phyloP scores from a whole-genome alignment of 2,888 invertebrate species.

The Drosophila subquinaria region DNA sequence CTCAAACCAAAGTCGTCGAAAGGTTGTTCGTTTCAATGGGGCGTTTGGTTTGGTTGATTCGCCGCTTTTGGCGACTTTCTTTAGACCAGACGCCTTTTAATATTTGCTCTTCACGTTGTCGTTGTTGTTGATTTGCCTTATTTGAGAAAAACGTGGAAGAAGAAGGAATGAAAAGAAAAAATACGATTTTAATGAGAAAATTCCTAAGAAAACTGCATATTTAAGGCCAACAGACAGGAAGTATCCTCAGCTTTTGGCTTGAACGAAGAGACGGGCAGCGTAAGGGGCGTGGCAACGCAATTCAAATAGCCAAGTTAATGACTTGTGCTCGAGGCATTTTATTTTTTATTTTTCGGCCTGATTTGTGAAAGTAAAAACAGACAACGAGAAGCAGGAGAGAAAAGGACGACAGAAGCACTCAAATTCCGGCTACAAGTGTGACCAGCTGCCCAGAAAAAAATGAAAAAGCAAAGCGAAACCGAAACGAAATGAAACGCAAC shows the following conservation, averaged over 20 bases:
- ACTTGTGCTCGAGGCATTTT: constrained; percentile 72
- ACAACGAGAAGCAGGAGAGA: constrained; percentile 6
- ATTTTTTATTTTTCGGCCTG: constrained; percentile 53
- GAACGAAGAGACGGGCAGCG: neutral
- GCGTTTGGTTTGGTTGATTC: constrained; percentile 42
- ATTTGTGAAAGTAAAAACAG: constrained; percentile 73
- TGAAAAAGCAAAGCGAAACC: constrained; percentile 30
- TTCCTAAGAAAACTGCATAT: constrained; percentile 82
- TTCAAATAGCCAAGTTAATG: constrained; percentile 83
- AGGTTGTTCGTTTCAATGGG: constrained; percentile 39
- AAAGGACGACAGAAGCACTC: constrained; percentile 7
- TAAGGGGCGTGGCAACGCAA: constrained; percentile 41
- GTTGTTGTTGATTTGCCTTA: constrained; percentile 66
- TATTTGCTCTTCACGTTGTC: constrained; percentile 65
- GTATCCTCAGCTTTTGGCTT: constrained; percentile 37
- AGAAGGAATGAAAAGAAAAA: constrained; percentile 34
- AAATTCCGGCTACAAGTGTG: constrained; percentile 34
- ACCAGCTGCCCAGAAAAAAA: constrained; percentile 40
- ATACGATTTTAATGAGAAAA: constrained; percentile 77
- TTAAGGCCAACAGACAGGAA: constrained; percentile 70
- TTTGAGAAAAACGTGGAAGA: constrained; percentile 50
- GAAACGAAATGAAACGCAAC: constrained; percentile 33
- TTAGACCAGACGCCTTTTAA: constrained; percentile 79
- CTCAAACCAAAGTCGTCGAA: constrained; percentile 62
- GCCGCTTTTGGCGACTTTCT: constrained; percentile 60